These are phyloP conservation scores for Theonella swinhoei DNA, from an alignment of 37 sponge, comb jelly and placozoan genomes.

Conservation along the genomic window DNA sequence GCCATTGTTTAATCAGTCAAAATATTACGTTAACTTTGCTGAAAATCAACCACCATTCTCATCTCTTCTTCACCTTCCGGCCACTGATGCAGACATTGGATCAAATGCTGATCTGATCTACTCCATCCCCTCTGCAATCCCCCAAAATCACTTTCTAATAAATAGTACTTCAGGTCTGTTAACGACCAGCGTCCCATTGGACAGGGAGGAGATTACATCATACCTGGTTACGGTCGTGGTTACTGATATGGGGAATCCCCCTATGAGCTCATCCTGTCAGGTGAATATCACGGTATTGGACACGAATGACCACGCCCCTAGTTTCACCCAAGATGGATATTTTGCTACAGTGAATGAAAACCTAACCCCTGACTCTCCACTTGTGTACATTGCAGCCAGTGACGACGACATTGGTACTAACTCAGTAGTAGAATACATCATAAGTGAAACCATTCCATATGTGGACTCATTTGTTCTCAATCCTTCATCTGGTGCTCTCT, in stretches of 20 bases:
- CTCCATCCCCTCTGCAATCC: conserved; percentile 24
- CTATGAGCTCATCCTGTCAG: conserved; percentile 1
- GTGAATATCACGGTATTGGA: conserved; percentile 55
- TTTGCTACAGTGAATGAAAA: conserved; percentile 42
- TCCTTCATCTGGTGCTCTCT: conserved; percentile 45
- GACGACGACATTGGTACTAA: conserved; percentile 66
- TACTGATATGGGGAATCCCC: conserved; percentile 43
- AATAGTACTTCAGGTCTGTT: conserved; percentile 43
- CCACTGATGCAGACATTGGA: conserved; percentile 59
- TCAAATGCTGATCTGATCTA: conserved; percentile 40
- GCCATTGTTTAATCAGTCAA: conserved; percentile 52
- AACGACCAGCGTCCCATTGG: conserved; percentile 34
- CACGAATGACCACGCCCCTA: conserved; percentile 71
- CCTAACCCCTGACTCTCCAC: background rate
- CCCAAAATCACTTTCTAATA: conserved; percentile 40
- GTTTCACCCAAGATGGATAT: conserved; percentile 37
- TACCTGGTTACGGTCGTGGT: conserved; percentile 42
- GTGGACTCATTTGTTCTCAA: conserved; percentile 26
- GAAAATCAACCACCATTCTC: conserved; percentile 29
- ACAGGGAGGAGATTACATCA: conserved; percentile 44
- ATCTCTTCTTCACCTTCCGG: conserved; percentile 18
- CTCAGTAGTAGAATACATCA: conserved; percentile 15
- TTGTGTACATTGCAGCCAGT: conserved; percentile 46
- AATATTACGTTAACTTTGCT: conserved; percentile 14
- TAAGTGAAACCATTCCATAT: background rate